These are phyloP conservation scores for Trachelus stipa DNA, from an alignment of 2,888 invertebrate genomes.

Conservation along the genomic window DNA sequence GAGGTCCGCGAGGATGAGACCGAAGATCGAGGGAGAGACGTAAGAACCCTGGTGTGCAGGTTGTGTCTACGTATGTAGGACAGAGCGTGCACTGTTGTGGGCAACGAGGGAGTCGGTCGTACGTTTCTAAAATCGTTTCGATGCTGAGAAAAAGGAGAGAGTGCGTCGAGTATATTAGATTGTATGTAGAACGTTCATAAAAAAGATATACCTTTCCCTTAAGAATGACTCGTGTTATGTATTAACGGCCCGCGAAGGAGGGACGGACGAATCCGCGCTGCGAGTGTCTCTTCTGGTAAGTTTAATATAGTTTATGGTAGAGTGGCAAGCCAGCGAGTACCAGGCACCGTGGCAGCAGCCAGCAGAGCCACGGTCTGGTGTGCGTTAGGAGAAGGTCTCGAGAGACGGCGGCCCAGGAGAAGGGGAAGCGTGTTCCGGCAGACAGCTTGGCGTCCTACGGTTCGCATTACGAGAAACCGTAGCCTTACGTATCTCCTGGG, in stretches of 20 bases:
- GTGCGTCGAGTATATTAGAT: neutral
- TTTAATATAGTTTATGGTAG: too few relatives aligned
- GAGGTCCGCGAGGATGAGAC: neutral
- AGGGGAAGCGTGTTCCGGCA: conserved; percentile 56
- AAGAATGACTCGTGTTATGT: too few relatives aligned
- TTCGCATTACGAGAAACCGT: conserved; percentile 49
- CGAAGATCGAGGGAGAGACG: neutral
- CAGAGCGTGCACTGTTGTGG: conserved; percentile 39
- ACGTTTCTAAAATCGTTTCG: neutral
- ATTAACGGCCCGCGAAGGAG: too few relatives aligned
- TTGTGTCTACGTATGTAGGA: conserved; percentile 40
- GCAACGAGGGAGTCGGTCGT: too few relatives aligned
- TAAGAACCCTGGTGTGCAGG: neutral
- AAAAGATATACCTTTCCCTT: too few relatives aligned
- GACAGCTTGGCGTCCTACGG: conserved; percentile 66
- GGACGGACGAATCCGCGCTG: too few relatives aligned
- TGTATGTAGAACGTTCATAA: too few relatives aligned
- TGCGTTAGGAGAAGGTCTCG: too few relatives aligned
- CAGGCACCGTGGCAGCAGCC: too few relatives aligned
- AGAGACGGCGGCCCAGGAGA: conserved; percentile 23
- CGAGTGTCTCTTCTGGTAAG: too few relatives aligned
- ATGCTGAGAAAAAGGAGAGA: conserved; percentile 5
- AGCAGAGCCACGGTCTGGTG: too few relatives aligned
- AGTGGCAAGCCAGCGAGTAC: too few relatives aligned
- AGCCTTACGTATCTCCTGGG: conserved; percentile 43